These are phyloP conservation scores for Esox niger DNA, from an alignment of 2,113 vertebrate species.

Conservation along the genomic window DNA sequence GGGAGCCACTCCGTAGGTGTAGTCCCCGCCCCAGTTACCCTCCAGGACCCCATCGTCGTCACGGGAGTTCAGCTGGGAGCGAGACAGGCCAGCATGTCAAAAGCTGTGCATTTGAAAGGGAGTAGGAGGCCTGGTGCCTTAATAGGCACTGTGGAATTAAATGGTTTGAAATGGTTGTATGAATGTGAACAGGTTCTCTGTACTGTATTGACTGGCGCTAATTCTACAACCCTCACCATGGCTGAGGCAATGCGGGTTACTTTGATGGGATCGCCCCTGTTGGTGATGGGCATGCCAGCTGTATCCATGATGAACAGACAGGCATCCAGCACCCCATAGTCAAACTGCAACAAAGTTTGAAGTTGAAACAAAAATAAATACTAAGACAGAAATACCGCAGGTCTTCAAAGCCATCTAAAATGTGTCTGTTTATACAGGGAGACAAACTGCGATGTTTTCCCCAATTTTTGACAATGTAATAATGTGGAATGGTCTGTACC, in stretches of 20 bases:
- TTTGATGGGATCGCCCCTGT: slow-evolving; percentile 88
- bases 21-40: slow-evolving; percentile 88
- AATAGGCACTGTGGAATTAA: no score
- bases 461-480: not conserved
- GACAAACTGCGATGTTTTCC: no score
- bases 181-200: no score
- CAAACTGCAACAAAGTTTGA: slow-evolving; percentile 79
- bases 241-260: slow-evolving; percentile 88
- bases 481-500: slow-evolving; percentile 66
- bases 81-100: no score
- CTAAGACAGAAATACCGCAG: no score
- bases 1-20: slow-evolving; percentile 84
- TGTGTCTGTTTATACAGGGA: no score
- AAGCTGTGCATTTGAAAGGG: not conserved
- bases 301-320: slow-evolving; percentile 91
- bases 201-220: no score
- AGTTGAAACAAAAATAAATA: no score
- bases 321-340: slow-evolving; percentile 85
- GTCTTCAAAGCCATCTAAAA: no score
- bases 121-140: no score
- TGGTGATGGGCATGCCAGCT: slow-evolving; percentile 84
- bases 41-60: slow-evolving; percentile 88
- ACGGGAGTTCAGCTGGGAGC: slow-evolving; percentile 81
- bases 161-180: no score
- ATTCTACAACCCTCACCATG: slow-evolving; percentile 74